Percentiles rank a stretch among this genome's conserved stretches.
phyloP scores from a whole-genome alignment of 1,140 invertebrate genomes.

The Pissodes strobi region DNA sequence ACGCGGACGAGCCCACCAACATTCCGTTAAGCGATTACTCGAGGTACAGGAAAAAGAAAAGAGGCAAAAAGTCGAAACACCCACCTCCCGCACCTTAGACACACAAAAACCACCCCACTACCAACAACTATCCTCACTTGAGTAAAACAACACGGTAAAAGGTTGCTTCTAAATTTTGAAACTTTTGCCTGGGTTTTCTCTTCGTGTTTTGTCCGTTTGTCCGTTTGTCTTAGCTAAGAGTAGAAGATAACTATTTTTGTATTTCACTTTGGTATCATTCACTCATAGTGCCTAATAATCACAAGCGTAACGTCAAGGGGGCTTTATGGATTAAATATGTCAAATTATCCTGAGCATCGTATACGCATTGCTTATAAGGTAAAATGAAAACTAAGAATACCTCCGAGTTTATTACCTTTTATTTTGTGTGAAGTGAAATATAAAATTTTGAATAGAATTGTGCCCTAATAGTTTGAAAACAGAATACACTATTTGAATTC shows the following conservation, averaged over 20 bases:
- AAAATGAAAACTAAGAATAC: too few relatives aligned
- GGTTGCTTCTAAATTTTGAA: slow-evolving; percentile 11
- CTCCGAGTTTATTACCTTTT: too few relatives aligned
- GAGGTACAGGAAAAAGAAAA: slow-evolving; percentile 62
- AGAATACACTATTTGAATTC: too few relatives aligned
- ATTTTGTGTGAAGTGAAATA: too few relatives aligned
- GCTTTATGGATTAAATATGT: too few relatives aligned
- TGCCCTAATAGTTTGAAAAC: too few relatives aligned
- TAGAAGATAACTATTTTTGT: background rate
- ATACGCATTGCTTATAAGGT: too few relatives aligned
- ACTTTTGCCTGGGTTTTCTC: slow-evolving; percentile 9
- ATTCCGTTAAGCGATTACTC: slow-evolving; percentile 84
- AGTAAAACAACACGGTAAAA: slow-evolving; percentile 32
- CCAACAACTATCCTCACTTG: slow-evolving; percentile 13
- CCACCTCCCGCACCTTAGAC: slow-evolving; percentile 19
- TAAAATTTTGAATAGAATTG: too few relatives aligned
- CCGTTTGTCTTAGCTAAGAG: background rate
- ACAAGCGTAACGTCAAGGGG: too few relatives aligned
- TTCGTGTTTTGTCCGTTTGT: background rate
- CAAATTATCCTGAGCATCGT: too few relatives aligned
- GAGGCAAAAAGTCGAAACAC: slow-evolving; percentile 12
- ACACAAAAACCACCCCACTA: slow-evolving; percentile 21
- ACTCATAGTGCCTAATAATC: too few relatives aligned
- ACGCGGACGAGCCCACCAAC: slow-evolving; percentile 83
- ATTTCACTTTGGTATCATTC: too few relatives aligned